These are phyloP conservation scores for Cephus sareptanus DNA, from an alignment of 2,888 invertebrate genomes.

Conservation along the genomic window DNA sequence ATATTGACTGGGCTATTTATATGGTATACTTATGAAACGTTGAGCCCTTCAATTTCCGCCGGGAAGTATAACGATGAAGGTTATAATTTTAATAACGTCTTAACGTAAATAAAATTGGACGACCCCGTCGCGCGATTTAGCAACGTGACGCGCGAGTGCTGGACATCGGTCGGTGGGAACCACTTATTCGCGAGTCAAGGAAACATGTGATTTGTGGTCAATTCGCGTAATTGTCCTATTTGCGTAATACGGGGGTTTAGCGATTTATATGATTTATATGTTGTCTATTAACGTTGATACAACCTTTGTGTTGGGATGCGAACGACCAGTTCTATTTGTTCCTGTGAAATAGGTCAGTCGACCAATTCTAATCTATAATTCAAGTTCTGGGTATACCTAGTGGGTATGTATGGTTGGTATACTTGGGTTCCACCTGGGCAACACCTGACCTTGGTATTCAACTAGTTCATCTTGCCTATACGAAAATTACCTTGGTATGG, in stretches of 20 bases:
- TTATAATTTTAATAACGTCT: neutral
- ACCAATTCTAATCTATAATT: neutral
- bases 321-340: neutral
- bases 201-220: neutral
- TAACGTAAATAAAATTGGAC: neutral
- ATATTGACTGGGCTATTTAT: neutral
- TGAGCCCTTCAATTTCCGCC: neutral
- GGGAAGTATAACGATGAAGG: neutral
- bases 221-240: neutral
- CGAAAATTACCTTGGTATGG: neutral
- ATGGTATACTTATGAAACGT: neutral
- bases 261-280: neutral
- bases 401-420: neutral
- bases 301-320: neutral
- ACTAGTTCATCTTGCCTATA: neutral
- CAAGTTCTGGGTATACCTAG: neutral
- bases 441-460: neutral
- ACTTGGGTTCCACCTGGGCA: neutral
- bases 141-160: neutral
- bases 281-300: neutral
- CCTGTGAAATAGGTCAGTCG: neutral
- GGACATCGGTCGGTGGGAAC: neutral
- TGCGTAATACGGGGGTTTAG: neutral
- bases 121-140: neutral
- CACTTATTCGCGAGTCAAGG: neutral